Base-by-base conservation (phyloP, 2,888 invertebrate genomes). In the Conops quadrifasciatus region DNA sequence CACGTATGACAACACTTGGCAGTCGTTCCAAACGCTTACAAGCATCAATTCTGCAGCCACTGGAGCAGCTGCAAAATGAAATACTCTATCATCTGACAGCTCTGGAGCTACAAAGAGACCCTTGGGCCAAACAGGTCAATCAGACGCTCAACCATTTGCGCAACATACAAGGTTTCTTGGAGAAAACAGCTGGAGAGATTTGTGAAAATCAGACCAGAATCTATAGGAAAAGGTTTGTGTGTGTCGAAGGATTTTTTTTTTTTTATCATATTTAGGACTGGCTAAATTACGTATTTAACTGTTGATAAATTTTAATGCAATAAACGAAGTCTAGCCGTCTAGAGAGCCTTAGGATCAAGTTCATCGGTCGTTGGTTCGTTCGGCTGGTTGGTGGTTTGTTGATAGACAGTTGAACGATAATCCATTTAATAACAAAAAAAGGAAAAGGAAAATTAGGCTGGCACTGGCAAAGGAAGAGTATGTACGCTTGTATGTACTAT, bases 81-180 rank as follows among this genome's bases (percentile, higher is more conserved):
- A 88, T 94, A 71, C 89, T 94, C 5, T 94, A 91, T 84, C 92
- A 92, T 81, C 85, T 94, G 77, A 93, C 94, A 0, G 91, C 91
- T 45, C 81, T 94, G 63, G 94, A 94, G 79, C 87, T 94, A 9
- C 90, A 93, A 78, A 83, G 92, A 76, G 88, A 89, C 77, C 93
- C 94, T 0, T 89, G 93, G 78, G 90, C 91, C 75, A 89, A 89
- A 73, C 91, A 92, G 85, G 85, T 86, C 72, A 92, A 93, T 83
- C 91, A 92, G 77, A 92, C 92, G 0, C 86, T 93, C 7, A 90
- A 90, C 71, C 92, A 93, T 80, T 88, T 94, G 76, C 91, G 91
- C 78, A 91, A 90, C n/a, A 91, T 93, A 62, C 93, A 94, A 82
- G 91, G 89, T 81, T 93, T 91, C 84, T 88, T 94, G 74, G 90